Base-by-base conservation (phyloP, 2,888 invertebrate species). In the Parapristionchus giblindavisi region DNA sequence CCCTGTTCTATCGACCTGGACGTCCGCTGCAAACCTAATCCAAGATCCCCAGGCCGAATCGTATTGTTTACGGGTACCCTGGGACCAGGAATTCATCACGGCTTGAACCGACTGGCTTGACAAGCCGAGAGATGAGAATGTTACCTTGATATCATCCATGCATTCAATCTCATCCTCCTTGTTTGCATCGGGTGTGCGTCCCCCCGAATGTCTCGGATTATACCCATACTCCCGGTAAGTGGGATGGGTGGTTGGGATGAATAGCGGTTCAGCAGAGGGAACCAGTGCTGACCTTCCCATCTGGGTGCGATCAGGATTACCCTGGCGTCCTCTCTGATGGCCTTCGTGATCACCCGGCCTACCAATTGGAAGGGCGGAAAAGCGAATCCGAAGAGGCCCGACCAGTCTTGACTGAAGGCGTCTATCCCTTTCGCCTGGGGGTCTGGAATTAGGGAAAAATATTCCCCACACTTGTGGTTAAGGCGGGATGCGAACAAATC, bases 201-300 rank as follows among this genome's bases (percentile, higher is more conserved):
- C 36, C 11, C 34, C 34, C 14, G 61, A 8, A 61, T 29, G 14
- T 29, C 34, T 11, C 34, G 61, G 11, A 36, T 14, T 27, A 14
- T 27, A 6, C 34, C 34, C 34, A 17, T 11, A 29, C 14, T 17
- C 8, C 11, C 29, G 6, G 34, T 32, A 14, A 61, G 29, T 8
- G 34, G 29, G 36, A 17, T 34, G 61, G 32, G 32, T n/a, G n/a
- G n/a, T n/a, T n/a, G n/a, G n/a, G n/a, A n/a, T n/a, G n/a, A n/a
- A n/a, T n/a, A n/a, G n/a, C n/a, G n/a, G n/a, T n/a, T n/a, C n/a
- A 61, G n/a, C 34, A 61, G 61, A 8, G 61, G 61, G 61, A 21
- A 61, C 61, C 61, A 61, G 61, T 27, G 61, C n/a, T 61, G 61
- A 34, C 32, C 29, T n/a, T 8, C 8, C 61, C 61, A 61, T 8